Base-by-base conservation (phyloP, 1,140 invertebrate species). In the Chrysomallon squamiferum region DNA sequence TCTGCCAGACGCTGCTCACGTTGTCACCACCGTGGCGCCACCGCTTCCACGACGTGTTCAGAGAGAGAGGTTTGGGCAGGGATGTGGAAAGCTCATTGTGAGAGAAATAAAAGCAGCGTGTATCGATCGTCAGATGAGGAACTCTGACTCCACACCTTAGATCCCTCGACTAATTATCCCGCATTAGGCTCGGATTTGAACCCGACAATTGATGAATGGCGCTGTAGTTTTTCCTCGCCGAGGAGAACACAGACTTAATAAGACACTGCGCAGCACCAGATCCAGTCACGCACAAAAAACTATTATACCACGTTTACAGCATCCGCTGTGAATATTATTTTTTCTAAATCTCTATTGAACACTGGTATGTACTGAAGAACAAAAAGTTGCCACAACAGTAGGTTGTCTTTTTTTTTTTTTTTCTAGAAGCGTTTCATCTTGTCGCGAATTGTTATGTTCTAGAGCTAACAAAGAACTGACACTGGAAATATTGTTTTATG, bases 101-200 rank as follows among this genome's bases (percentile, higher is more conserved):
- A 45, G 29, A 59, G 61, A 60, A 68, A 68, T 58, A 68, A 62
- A 59, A 43, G 66, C 35, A 59, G 45, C 32, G 47, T 43, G 41
- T 50, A 68, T 68, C 60, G 66, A 68, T 68, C 66, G 60, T 47
- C 61, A 45, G 43, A 56, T 30, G 56, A 59, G 57, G 54, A 25
- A 59, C 30, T 22, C 56, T 60, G 60, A 59, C 67, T 63, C 62
- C 58, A 65, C 59, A 65, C 67, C 62, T 69, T 63, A 49, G 62
- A 52, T 69, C 67, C 62, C 62, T 61, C 33, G 47, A 57, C 64
- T 69, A 69, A 65, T 69, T 69, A 69, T 69, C 63, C 68, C 50
- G 62, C 61, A 65, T 69, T 62, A 66, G 59, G 59, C 50, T 50
- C 29, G 62, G 62, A 65, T 66, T 69, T 65, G 50, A 15, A 25